Evolutionary conservation across 1,140 invertebrate species (phyloP).

Genomic region (Micrasema longulum): DNA sequence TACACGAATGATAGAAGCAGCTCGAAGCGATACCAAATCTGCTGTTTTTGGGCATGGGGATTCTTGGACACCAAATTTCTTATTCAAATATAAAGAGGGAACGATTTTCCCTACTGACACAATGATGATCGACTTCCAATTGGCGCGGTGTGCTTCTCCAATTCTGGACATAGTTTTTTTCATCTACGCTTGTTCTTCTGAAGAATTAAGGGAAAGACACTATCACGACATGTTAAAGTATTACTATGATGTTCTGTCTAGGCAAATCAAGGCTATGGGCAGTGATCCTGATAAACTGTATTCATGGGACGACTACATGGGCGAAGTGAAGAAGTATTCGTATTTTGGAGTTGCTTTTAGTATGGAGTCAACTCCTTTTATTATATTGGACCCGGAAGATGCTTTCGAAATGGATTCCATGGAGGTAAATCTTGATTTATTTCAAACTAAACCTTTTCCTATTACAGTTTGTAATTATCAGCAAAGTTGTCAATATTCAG

Average conservation of each 20-base stretch:
- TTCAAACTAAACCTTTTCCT: background rate
- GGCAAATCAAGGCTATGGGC: conserved; percentile 69
- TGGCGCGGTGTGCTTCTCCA: conserved; percentile 71
- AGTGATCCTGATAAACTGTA: conserved; percentile 72
- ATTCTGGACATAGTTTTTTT: conserved; percentile 73
- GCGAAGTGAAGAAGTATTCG: conserved; percentile 72
- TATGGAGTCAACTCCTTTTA: conserved; percentile 73
- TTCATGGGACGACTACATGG: conserved; percentile 65
- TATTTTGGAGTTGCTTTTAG: conserved; percentile 72
- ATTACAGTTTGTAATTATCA: no score
- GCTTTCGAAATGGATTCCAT: conserved; percentile 73
- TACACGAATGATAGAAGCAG: conserved; percentile 59
- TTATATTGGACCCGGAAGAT: conserved; percentile 70
- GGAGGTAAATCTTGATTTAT: conserved; percentile 55
- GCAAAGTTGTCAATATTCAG: background rate
- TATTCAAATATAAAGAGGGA: conserved; percentile 67
- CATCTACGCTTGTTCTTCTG: conserved; percentile 73
- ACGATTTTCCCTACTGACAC: conserved; percentile 63
- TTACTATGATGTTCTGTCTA: conserved; percentile 70
- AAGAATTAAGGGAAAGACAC: conserved; percentile 68
- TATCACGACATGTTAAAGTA: conserved; percentile 69
- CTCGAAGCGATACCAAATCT: conserved; percentile 56
- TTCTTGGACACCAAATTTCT: conserved; percentile 80
- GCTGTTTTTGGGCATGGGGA: conserved; percentile 78
- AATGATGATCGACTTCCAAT: conserved; percentile 78